These are phyloP conservation scores for Tarsius wallacei DNA, from an alignment of 2,797 vertebrate species.

Conservation along the genomic window DNA sequence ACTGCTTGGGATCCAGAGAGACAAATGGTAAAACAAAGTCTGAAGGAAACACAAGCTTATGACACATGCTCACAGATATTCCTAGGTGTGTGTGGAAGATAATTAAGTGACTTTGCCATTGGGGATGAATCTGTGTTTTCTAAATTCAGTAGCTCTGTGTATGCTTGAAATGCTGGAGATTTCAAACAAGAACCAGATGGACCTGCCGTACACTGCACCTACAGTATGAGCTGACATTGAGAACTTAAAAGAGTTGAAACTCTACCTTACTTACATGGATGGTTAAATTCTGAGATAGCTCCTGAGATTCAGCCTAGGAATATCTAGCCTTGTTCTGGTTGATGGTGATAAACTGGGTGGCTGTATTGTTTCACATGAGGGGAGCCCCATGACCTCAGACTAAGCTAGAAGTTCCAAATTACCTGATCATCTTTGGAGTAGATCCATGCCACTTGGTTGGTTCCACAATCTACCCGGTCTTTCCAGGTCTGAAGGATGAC, in stretches of 20 bases:
- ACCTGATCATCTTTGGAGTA: conserved; percentile 2
- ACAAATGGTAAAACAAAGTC: not conserved
- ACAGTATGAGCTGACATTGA: not conserved
- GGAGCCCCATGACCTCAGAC: not conserved
- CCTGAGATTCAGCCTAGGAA: not conserved
- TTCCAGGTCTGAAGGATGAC: not conserved
- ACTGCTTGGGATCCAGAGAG: not conserved
- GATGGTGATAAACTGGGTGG: not conserved
- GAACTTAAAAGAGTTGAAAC: not conserved
- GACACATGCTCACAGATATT: not conserved
- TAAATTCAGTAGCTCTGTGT: not conserved
- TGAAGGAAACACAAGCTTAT: not conserved
- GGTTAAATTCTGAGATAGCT: not conserved
- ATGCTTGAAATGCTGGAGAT: not conserved
- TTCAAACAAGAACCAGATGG: not conserved
- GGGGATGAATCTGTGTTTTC: not conserved
- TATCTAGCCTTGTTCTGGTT: not conserved
- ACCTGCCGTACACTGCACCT: not conserved
- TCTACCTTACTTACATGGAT: not conserved
- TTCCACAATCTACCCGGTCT: not conserved
- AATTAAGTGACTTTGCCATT: not conserved
- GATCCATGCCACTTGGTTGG: not conserved
- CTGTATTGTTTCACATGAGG: not conserved
- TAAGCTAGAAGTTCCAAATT: not conserved
- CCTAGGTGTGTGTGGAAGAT: not conserved